Percentiles rank a stretch among this genome's conserved stretches.
Evolutionary conservation across 1,140 invertebrate species (phyloP).

Genomic region (Drosophila pandora): DNA sequence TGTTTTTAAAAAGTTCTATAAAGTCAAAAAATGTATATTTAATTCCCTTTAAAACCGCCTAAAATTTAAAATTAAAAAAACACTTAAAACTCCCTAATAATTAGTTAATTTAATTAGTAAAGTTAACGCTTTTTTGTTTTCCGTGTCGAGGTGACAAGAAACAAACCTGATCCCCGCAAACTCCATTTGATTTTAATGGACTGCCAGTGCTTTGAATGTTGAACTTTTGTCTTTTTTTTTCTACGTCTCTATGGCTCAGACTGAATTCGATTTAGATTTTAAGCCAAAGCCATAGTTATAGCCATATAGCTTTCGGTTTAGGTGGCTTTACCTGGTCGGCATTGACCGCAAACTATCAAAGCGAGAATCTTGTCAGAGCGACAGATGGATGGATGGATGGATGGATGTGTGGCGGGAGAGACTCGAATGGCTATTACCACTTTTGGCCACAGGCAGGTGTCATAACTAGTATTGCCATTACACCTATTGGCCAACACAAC

Average conservation of each 20-base stretch:
- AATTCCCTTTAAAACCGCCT: no score
- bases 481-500: constrained; percentile 45
- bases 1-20: no score
- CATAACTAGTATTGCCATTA: constrained; percentile 51
- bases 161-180: constrained; percentile 27
- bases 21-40: no score
- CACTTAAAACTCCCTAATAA: neutral
- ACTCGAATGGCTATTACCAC: constrained; percentile 14
- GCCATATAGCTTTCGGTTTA: neutral
- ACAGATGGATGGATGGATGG: neutral
- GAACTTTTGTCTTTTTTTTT: constrained; percentile 22
- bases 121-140: neutral
- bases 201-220: constrained; percentile 32
- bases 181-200: constrained; percentile 6
- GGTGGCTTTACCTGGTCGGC: constrained; percentile 50
- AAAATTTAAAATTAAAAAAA: no score
- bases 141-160: constrained; percentile 17
- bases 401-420: neutral
- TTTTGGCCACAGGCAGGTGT: constrained; percentile 41
- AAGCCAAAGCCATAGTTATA: neutral
- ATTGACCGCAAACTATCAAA: constrained; percentile 76
- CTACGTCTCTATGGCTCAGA: neutral
- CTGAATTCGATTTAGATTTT: constrained; percentile 10
- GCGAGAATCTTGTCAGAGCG: constrained; percentile 27
- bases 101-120: neutral